phyloP scores from a whole-genome alignment of 1,140 invertebrate species.

The Eupristina koningsbergeri region DNA sequence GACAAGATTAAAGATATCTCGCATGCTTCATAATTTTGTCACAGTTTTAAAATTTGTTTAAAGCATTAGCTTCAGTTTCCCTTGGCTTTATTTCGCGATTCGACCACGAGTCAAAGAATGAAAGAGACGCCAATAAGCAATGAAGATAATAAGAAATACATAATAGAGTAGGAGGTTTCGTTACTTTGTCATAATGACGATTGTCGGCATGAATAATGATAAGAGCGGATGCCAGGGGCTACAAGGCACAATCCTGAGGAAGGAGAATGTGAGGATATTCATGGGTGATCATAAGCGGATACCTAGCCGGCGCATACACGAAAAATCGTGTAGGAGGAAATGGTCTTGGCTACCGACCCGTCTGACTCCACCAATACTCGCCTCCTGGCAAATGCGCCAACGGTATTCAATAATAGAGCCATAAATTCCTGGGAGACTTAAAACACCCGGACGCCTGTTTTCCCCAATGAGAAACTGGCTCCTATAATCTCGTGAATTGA shows the following conservation, averaged over 20 bases:
- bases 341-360: constrained; percentile 31
- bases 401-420: constrained; percentile 50
- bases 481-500: constrained; percentile 18
- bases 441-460: constrained; percentile 25
- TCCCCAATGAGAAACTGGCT: background rate
- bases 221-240: background rate
- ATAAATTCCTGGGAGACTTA: constrained; percentile 32
- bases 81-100: background rate
- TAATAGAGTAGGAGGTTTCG: background rate
- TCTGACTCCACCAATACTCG: background rate
- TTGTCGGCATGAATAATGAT: constrained; percentile 11
- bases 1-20: background rate
- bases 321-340: constrained; percentile 13
- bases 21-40: background rate
- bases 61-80: too few species aligned
- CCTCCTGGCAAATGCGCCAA: constrained; percentile 3
- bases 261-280: background rate
- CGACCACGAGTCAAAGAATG: background rate
- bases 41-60: too few species aligned
- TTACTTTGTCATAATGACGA: background rate
- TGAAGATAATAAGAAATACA: background rate
- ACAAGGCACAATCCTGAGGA: background rate
- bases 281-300: constrained; percentile 4
- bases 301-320: background rate
- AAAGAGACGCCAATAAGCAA: background rate